Evolutionary conservation across 2,888 invertebrate species (phyloP).

Genomic region (Campoplex capitator): DNA sequence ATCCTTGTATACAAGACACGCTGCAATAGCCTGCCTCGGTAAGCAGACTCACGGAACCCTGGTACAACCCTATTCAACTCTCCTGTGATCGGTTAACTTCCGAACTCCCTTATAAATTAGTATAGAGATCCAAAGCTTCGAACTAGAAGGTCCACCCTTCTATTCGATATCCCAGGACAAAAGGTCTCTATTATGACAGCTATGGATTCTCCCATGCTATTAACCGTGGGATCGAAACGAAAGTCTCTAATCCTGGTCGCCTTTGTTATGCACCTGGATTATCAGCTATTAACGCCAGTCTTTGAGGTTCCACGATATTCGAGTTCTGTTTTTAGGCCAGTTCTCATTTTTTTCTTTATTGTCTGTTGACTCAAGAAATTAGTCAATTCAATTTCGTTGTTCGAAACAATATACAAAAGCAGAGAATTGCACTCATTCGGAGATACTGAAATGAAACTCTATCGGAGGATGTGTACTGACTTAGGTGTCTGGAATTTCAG

Average conservation of each 20-base stretch:
- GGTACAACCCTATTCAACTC: conserved; percentile 56
- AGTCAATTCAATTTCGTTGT: too few relatives aligned
- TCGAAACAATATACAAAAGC: too few relatives aligned
- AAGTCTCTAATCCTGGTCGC: not conserved
- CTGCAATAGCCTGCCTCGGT: conserved; percentile 16
- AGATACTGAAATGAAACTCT: not conserved
- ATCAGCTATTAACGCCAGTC: too few relatives aligned
- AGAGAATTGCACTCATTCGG: too few relatives aligned
- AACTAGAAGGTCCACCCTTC: conserved; percentile 33
- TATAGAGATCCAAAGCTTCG: conserved; percentile 21
- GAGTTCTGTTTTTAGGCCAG: too few relatives aligned
- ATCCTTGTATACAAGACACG: not conserved
- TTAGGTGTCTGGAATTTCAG: not conserved
- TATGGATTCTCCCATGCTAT: not conserved
- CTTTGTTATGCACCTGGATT: too few relatives aligned
- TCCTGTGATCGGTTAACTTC: conserved; percentile 63
- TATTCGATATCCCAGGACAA: not conserved
- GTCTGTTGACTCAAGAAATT: too few relatives aligned
- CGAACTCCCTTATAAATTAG: conserved; percentile 65
- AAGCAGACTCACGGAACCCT: conserved; percentile 24
- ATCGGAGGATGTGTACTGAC: not conserved
- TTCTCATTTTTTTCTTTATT: too few relatives aligned
- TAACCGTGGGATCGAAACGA: not conserved
- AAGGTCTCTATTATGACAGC: not conserved
- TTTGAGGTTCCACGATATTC: too few relatives aligned